phyloP scores from a whole-genome alignment of 2,113 vertebrate species.

The Lepidothrix coronata region DNA sequence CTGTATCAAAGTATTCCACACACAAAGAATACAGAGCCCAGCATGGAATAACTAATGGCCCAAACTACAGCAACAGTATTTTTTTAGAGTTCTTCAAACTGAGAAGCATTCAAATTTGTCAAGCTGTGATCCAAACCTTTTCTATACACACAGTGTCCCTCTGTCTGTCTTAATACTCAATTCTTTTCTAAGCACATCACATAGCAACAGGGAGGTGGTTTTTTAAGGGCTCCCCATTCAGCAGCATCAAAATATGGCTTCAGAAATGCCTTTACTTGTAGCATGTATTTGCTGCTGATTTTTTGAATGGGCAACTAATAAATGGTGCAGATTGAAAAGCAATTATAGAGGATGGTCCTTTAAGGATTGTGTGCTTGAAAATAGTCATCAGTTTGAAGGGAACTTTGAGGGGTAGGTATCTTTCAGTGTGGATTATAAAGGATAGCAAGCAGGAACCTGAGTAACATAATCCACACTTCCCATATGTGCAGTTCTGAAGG shows the following conservation, averaged over 20 bases:
- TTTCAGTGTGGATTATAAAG: not conserved
- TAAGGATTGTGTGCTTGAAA: not conserved
- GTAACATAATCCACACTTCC: not conserved
- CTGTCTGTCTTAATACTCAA: not conserved
- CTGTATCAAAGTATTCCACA: not conserved
- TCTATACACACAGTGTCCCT: not conserved
- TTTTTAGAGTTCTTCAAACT: not conserved
- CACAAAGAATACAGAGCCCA: not conserved
- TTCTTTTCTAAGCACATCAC: not conserved
- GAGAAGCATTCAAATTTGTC: not conserved
- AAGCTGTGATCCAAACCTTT: not conserved
- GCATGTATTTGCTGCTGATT: not conserved
- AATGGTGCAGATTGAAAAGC: not conserved
- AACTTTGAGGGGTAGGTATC: not conserved
- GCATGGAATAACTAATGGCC: slow-evolving; percentile 12
- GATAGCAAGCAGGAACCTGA: not conserved
- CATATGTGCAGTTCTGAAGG: not conserved
- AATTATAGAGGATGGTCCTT: not conserved
- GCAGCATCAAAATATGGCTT: not conserved
- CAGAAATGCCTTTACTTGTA: not conserved
- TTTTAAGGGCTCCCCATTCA: not conserved
- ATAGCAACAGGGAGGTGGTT: not conserved
- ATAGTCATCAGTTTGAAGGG: not conserved
- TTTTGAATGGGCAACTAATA: not conserved
- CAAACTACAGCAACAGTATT: not conserved